Conservation (phyloP, 2,888 invertebrate genomes). For the Mesodorylaimus sp. region DNA sequence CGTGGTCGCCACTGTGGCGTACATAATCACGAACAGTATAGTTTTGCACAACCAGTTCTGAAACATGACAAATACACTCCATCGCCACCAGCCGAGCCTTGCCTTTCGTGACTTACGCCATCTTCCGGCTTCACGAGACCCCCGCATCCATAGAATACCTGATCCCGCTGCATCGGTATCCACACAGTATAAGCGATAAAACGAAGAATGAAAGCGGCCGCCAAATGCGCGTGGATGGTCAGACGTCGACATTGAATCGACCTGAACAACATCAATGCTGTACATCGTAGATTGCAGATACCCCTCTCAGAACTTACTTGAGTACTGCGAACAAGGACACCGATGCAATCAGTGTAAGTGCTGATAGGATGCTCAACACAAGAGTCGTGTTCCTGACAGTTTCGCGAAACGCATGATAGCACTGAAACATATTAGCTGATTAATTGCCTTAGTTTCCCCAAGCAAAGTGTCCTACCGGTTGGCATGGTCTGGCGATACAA, state of each 20-base stretch:
- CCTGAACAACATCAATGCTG: constrained; percentile 15
- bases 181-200: constrained; percentile 27
- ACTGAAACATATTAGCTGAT: background rate
- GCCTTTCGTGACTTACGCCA: no score
- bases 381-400: background rate
- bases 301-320: background rate
- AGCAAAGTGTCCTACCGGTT: background rate
- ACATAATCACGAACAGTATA: constrained; percentile 54
- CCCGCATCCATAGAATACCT: background rate
- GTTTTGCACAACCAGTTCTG: constrained; percentile 3
- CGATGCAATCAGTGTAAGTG: background rate
- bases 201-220: constrained; percentile 35
- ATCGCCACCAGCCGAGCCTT: no score
- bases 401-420: background rate
- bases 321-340: background rate
- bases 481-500: background rate
- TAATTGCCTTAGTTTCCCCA: background rate
- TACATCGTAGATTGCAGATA: background rate
- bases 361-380: background rate
- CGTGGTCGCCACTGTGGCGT: constrained; percentile 79
- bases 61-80: no score
- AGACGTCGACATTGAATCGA: constrained; percentile 32
- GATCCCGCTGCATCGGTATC: background rate
- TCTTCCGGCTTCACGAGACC: no score
- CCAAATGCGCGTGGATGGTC: constrained; percentile 36